These are phyloP conservation scores for Barbus barbus DNA, from an alignment of 2,113 vertebrate species.

Conservation along the genomic window DNA sequence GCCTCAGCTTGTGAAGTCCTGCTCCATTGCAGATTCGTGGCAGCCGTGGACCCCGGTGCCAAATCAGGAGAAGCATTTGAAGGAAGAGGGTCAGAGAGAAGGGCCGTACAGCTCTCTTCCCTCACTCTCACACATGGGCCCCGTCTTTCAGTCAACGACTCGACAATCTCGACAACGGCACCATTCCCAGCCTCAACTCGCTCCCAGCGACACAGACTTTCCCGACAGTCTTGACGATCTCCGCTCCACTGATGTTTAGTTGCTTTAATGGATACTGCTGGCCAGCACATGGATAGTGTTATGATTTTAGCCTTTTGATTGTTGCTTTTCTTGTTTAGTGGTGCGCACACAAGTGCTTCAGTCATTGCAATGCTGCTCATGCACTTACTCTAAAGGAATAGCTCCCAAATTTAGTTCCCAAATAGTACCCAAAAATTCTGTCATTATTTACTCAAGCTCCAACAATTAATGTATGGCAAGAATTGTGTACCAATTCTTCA, in stretches of 20 bases:
- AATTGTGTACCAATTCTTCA: not conserved
- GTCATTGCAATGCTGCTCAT: constrained; percentile 15
- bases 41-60: constrained; percentile 80
- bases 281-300: not conserved
- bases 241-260: constrained; percentile 78
- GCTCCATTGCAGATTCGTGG: constrained; percentile 76
- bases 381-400: not conserved
- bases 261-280: constrained; percentile 18
- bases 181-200: constrained; percentile 75
- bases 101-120: constrained; percentile 66
- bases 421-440: not conserved
- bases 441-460: not conserved
- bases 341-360: not conserved
- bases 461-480: not conserved
- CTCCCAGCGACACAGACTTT: constrained; percentile 63
- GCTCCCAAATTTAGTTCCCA: not conserved
- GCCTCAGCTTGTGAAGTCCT: constrained; percentile 69
- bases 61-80: constrained; percentile 47
- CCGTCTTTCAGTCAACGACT: constrained; percentile 49
- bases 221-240: constrained; percentile 71
- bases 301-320: constrained; percentile 24
- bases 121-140: constrained; percentile 61
- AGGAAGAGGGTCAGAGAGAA: constrained; percentile 61
- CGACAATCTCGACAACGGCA: constrained; percentile 66
- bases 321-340: not conserved